Base-by-base conservation (phyloP, 1,140 invertebrate species). In the Lordiphosa mommai region DNA sequence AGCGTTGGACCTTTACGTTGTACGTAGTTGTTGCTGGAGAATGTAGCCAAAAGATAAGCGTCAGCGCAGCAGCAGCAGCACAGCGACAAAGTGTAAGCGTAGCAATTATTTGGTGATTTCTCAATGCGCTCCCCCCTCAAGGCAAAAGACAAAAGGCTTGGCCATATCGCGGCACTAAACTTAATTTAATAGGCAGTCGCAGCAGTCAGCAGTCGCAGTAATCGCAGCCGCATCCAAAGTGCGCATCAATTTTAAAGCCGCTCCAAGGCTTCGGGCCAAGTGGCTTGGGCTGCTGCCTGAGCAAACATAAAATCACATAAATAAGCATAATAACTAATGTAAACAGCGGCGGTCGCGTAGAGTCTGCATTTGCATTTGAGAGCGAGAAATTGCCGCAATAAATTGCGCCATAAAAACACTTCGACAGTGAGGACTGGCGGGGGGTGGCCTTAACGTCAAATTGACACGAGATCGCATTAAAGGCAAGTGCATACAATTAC, bases 311-410 rank as follows among this genome's bases (percentile, higher is more conserved):
- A 55, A 66, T 53, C 46, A 63, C 79, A 84, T 84, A 85, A 84
- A 84, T 84, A 84, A 84, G 68, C 59, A 65, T 76, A 82, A 84
- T 84, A 85, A 84, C 77, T 85, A 84, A 84, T 79, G 77, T 84
- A 85, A 84, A 79, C 79, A 84, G 57, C 53, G 60, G 48, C 33
- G 58, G 63, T 68, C 59, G 74, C 69, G 63, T 73, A 73, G 53
- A 66, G 23, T 53, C 51, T 72, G 67, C 77, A 84, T 84, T 84
- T 82, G 79, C 77, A 82, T 82, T 85, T 84, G 60, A 61, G 77
- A 52, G 77, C 58, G 61, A 82, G 72, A 82, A 82, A 82, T 82
- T 82, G 77, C 77, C 67, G 59, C 77, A 72, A 82, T 82, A 82
- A 82, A 84, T 84, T 85, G 53, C 47, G 43, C 53, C 56, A 69